A percentile compares a stretch with the other conserved stretches of the same genome.
phyloP scores from a whole-genome alignment of 2,113 vertebrate species.

The Nymphicus hollandicus region DNA sequence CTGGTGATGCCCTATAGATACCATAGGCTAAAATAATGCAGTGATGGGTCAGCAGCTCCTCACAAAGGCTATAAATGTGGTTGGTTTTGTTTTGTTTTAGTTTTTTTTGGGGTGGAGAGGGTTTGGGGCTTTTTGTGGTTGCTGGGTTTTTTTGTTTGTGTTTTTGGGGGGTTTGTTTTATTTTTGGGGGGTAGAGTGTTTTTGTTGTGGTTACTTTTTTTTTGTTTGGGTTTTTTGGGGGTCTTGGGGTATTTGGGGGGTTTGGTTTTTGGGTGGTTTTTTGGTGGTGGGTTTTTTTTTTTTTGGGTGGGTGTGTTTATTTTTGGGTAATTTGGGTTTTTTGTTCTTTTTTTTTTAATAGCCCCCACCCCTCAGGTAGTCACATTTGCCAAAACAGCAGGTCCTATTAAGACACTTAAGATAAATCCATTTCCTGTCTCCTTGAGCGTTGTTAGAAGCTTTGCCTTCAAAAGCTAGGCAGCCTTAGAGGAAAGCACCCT shows the following conservation, averaged over 20 bases:
- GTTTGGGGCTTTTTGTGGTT: too few relatives aligned
- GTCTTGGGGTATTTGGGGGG: too few relatives aligned
- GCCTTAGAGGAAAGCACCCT: accelerated
- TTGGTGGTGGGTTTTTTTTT: too few relatives aligned
- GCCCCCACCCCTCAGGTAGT: background rate
- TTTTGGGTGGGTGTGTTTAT: too few relatives aligned
- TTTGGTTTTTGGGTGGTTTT: too few relatives aligned
- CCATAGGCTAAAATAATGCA: accelerated
- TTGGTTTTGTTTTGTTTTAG: background rate
- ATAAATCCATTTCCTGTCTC: background rate
- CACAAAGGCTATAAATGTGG: background rate
- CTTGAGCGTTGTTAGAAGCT: background rate
- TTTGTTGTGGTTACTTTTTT: too few relatives aligned
- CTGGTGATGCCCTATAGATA: background rate
- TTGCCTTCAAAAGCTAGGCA: background rate
- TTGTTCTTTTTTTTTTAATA: background rate
- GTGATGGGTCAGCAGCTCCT: background rate
- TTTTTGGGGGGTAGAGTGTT: background rate
- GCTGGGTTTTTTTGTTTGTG: too few relatives aligned
- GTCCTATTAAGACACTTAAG: background rate
- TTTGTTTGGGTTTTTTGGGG: too few relatives aligned
- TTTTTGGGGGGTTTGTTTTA: background rate
- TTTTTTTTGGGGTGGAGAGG: background rate
- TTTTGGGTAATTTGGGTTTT: background rate
- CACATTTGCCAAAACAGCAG: background rate